Conservation (phyloP, 2,888 invertebrate species). For the Geophilus truncorum region DNA sequence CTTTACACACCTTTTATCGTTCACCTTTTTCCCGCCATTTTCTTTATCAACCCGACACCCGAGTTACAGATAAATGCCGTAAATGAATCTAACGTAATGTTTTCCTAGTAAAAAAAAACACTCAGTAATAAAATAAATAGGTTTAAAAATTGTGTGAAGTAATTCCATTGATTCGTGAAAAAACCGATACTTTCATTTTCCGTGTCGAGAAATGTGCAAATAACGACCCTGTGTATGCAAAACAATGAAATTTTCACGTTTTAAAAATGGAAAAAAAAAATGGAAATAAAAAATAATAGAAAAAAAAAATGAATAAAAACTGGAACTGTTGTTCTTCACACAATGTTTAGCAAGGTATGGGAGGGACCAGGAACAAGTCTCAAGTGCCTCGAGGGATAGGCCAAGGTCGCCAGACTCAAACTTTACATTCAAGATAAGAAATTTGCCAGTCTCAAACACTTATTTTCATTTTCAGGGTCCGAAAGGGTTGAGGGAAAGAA, state of each 20-base stretch:
- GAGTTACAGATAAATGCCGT: not conserved
- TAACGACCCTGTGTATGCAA: too few relatives aligned
- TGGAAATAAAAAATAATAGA: not conserved
- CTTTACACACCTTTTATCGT: not conserved
- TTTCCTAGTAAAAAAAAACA: not conserved
- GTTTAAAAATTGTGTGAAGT: not conserved
- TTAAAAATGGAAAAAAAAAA: not conserved
- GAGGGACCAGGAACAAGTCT: slow-evolving; percentile 24
- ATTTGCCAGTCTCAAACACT: slow-evolving; percentile 29
- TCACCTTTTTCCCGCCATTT: not conserved
- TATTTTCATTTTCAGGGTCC: not conserved
- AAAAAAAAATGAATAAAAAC: slow-evolving; percentile 1
- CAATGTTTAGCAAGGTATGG: not conserved
- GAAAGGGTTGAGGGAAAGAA: not conserved
- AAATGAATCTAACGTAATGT: not conserved
- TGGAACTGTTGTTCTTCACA: slow-evolving; percentile 13
- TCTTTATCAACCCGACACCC: not conserved
- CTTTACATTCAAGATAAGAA: not conserved
- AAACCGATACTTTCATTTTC: too few relatives aligned
- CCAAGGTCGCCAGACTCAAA: slow-evolving; percentile 32
- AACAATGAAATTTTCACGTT: too few relatives aligned
- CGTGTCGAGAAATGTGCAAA: too few relatives aligned
- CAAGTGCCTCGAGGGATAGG: slow-evolving; percentile 32
- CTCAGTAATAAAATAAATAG: not conserved
- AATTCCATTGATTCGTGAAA: too few relatives aligned